Evolutionary conservation across 1,140 invertebrate genomes (phyloP), one percentile per base, ranked within the genome.

Genomic region (Drosophila mayri): DNA sequence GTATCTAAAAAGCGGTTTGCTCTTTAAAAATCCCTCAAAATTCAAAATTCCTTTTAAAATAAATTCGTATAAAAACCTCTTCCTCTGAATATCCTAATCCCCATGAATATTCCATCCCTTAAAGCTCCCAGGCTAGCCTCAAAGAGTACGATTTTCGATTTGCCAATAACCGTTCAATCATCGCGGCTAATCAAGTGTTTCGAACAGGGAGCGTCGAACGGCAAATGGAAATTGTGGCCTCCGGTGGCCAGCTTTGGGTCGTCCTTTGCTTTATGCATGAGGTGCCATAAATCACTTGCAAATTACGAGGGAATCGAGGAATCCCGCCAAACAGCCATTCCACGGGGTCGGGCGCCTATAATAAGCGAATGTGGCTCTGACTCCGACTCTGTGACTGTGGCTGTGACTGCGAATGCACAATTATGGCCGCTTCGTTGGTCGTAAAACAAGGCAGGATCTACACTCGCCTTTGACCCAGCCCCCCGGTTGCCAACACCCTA

Each of bases 211-310:
- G 52, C 50, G 38, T 49, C 50, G 65, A 73, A 44, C 32, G 62
- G 40, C 61, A 77, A 88, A 77, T 81, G 76, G 62, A 84, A 84
- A 61, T 77, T 64, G 75, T 44, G 35, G 52, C 47, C 64, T 30
- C 57, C 35, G 28, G 37, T 49, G 57, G 43, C 28, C 55, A 41
- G 50, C 65, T 57, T 41, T 14, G 30, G 43, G 25, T 35, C 25
- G 50, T 12, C 22, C 32, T 18, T 49, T 62, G 41, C 74, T 44
- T 55, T 38, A 49, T 52, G 61, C 72, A 76, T 46, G 64, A 80
- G 79, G 78, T 70, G 41, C 66, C 85, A 88, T 88, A 88, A 88
- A 88, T 88, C 84, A 88, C 80, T 88, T 90, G 85, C 76, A 88
- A 88, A 88, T 88, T 83, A 88, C 77, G 63, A 67, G 63, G 28